A percentile compares a stretch with the other conserved stretches of the same genome.
Conservation (phyloP, 1,140 invertebrate genomes). For the Leucophenga varia region DNA sequence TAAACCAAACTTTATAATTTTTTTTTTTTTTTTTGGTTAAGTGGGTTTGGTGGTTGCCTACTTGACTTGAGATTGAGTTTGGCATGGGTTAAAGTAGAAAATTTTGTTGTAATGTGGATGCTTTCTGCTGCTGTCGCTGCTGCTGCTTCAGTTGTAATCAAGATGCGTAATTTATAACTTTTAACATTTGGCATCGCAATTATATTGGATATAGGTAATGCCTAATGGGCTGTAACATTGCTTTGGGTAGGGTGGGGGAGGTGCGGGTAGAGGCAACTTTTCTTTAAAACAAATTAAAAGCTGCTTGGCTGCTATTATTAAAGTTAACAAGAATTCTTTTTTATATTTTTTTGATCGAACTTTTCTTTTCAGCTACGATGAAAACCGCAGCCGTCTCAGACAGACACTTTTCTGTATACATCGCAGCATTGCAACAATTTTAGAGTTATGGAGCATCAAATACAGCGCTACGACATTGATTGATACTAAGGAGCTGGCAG, state of each 20-base stretch:
- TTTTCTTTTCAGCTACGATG: constrained; percentile 53
- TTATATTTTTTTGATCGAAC: too few relatives aligned
- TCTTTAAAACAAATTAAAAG: too few relatives aligned
- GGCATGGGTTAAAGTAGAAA: constrained; percentile 14
- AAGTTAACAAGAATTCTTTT: too few relatives aligned
- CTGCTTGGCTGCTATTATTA: too few relatives aligned
- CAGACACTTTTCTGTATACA: constrained; percentile 77
- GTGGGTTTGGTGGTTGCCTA: constrained; percentile 7
- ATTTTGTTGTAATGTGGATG: constrained; percentile 5
- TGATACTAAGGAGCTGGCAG: constrained; percentile 60
- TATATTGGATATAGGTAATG: constrained; percentile 27
- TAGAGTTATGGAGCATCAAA: constrained; percentile 75
- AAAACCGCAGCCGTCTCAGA: constrained; percentile 58
- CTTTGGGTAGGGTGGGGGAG: too few relatives aligned
- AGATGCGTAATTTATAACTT: constrained; percentile 37
- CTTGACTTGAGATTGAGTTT: constrained; percentile 12
- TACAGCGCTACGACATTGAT: constrained; percentile 55
- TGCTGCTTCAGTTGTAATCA: neutral
- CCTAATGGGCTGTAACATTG: constrained; percentile 42
- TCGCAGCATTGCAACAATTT: constrained; percentile 76
- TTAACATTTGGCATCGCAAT: constrained; percentile 28
- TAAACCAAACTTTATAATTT: too few relatives aligned
- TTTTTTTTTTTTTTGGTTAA: too few relatives aligned
- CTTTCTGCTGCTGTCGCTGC: constrained; percentile 1
- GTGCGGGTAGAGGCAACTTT: too few relatives aligned